Percentiles rank a stretch among this genome's conserved stretches.
phyloP scores from a whole-genome alignment of 1,140 invertebrate genomes.

The Drosophila littoralis region DNA sequence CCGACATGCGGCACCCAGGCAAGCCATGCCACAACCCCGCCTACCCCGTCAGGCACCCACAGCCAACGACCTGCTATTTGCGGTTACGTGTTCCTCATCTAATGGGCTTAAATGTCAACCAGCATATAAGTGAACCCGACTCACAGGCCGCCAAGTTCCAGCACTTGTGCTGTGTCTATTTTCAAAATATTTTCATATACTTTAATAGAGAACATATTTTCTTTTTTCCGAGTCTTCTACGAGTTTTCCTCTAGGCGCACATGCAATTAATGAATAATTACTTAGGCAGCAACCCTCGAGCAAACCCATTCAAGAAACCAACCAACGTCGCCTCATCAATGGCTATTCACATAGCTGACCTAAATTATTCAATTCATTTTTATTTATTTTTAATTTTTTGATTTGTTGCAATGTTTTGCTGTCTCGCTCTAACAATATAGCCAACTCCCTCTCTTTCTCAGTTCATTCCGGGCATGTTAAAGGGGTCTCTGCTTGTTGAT shows the following conservation, averaged over 20 bases:
- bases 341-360: conserved; percentile 62
- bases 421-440: background rate
- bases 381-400: conserved; percentile 84
- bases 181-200: conserved; percentile 75
- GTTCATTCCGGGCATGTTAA: conserved; percentile 29
- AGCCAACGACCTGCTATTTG: conserved; percentile 36
- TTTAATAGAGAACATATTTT: conserved; percentile 54
- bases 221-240: background rate
- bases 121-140: conserved; percentile 54
- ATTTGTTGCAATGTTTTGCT: conserved; percentile 73
- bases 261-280: conserved; percentile 76
- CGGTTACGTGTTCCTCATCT: conserved; percentile 38
- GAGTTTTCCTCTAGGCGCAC: conserved; percentile 9
- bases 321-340: conserved; percentile 36
- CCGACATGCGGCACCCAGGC: conserved; percentile 43
- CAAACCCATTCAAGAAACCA: conserved; percentile 12
- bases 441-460: background rate
- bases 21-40: conserved; percentile 15
- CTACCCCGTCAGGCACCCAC: background rate
- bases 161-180: conserved; percentile 33
- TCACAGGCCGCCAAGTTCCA: background rate
- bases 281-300: conserved; percentile 17
- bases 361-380: conserved; percentile 84
- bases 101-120: conserved; percentile 72
- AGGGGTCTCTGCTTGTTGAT: conserved; percentile 74